Evolutionary conservation across 2,797 vertebrate genomes (phyloP).

Genomic region (Mallotus villosus): DNA sequence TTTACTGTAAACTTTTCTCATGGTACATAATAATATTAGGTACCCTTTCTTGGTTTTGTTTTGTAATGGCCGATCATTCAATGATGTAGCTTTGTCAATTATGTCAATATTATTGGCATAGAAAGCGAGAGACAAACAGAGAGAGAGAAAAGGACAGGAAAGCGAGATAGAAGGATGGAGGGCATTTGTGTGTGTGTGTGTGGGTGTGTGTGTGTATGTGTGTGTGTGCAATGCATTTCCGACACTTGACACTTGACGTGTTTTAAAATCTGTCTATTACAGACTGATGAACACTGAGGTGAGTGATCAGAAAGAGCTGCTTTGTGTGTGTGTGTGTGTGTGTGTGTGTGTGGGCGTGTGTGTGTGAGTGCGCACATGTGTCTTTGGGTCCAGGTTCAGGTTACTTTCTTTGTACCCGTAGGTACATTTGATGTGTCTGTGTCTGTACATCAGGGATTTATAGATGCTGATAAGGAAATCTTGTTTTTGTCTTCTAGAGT

Average conservation of each 20-base stretch:
- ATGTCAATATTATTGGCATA: slow-evolving; percentile 56
- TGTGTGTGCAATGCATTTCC: background rate
- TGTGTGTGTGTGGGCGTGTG: too few species aligned
- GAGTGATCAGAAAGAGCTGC: slow-evolving; percentile 47
- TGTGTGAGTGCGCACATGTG: too few species aligned
- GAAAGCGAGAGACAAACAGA: slow-evolving; percentile 44
- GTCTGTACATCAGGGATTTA: slow-evolving; percentile 63
- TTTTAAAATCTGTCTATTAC: slow-evolving; percentile 35
- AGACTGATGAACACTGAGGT: slow-evolving; percentile 57
- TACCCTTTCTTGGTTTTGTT: too few species aligned
- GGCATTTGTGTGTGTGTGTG: slow-evolving; percentile 14
- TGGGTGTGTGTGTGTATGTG: background rate
- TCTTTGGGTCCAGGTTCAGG: too few species aligned
- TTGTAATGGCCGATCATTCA: too few species aligned
- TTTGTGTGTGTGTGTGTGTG: background rate
- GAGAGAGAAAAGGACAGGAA: slow-evolving; percentile 31
- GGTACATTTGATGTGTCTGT: background rate
- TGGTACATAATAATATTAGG: too few species aligned
- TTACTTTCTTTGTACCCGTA: too few species aligned
- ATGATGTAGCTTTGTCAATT: too few species aligned
- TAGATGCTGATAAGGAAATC: slow-evolving; percentile 66
- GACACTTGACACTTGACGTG: slow-evolving; percentile 23
- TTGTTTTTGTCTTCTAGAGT: slow-evolving; percentile 66
- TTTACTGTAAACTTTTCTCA: too few species aligned
- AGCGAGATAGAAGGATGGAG: slow-evolving; percentile 42